These are phyloP conservation scores for Glareola pratincola DNA, from an alignment of 2,113 vertebrate species.

Conservation along the genomic window DNA sequence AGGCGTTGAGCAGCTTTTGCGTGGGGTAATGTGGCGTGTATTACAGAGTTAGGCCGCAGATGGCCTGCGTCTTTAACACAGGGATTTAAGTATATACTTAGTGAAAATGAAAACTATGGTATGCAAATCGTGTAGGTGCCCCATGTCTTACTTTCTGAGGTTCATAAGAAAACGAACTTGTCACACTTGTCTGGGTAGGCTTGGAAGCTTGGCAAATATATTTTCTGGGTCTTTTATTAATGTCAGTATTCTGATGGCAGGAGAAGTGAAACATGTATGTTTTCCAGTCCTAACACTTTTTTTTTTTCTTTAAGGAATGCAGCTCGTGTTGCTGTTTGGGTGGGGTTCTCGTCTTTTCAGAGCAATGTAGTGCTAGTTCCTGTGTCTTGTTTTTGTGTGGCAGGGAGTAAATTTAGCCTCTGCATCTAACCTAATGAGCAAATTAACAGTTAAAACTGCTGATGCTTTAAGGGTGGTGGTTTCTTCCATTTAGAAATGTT, in stretches of 20 bases:
- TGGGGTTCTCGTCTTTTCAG: background rate
- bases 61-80: background rate
- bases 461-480: background rate
- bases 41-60: background rate
- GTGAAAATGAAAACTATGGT: background rate
- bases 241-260: background rate
- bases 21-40: rapidly evolving
- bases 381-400: background rate
- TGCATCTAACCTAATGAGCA: background rate
- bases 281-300: background rate
- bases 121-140: background rate
- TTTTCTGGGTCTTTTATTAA: background rate
- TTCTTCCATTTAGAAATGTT: background rate
- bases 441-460: background rate
- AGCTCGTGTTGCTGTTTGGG: background rate
- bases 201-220: background rate
- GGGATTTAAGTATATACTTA: background rate
- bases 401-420: background rate
- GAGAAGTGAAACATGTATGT: background rate
- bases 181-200: background rate
- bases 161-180: background rate
- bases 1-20: background rate
- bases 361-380: background rate
- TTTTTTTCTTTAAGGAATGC: background rate
- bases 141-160: background rate